Evolutionary conservation across 2,113 vertebrate genomes (phyloP), one percentile per base, ranked within the genome.

Genomic region (Rhinichthys klamathensis): DNA sequence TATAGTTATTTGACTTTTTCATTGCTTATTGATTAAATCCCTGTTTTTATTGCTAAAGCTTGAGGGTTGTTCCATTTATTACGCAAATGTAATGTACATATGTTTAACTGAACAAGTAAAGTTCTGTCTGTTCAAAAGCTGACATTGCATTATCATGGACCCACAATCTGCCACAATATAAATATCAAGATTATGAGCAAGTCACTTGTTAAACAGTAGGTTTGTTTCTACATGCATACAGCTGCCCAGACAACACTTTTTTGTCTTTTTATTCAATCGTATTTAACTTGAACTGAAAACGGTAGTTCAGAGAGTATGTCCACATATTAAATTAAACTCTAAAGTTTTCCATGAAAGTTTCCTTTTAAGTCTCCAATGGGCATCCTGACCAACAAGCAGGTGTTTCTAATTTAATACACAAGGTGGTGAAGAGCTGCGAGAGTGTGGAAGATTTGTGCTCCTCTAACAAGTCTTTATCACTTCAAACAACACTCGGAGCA

Each of bases 401-500:
- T 81, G 88, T 74, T 79, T 79, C 30, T 69, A 41, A 46, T 83
- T 80, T 38, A 79, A 61, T 41, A 54, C 25, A 16, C 25, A 44
- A 32, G 0, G 35, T 76, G 82, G 86, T 44, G 58, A 84, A 76
- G 7, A 9, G 58, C 51, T 18, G 51, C 12, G 61, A 41, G 69
- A 54, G 70, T 44, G 30, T 58, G 69, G 82, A 89, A 88, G 69
- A 89, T 67, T 70, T 44, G 82, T 18, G 56, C 25, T 35, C 61
- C 46, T 49, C 74, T 63, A 51, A 38, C 35, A 27, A 80, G 54
- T 80, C 60, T 27, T 80, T 72, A 88, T 60, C 60, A 12, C 74
- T 89, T 86, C 79, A 86, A 6, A 87, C 80, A 90, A 82, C 77
- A 78, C 83, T 86, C 51, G 1, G 79, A 87, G 78, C 87, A 84